Conservation (phyloP, 1,140 invertebrate genomes). For the Eupristina koningsbergeri region DNA sequence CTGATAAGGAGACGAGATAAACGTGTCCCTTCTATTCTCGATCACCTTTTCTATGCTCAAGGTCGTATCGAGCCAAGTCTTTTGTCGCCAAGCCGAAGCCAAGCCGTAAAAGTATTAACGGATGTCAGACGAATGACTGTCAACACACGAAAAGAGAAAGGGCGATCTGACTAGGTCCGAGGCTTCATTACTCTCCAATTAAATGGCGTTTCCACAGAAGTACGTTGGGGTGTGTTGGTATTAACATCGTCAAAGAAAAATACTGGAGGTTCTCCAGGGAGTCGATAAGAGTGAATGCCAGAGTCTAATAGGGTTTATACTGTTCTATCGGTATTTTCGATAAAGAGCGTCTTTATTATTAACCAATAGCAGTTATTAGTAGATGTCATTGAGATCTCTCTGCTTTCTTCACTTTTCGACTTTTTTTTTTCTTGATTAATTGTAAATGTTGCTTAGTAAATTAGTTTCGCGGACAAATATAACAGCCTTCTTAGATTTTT, state of each 20-base stretch:
- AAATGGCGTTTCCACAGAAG: neutral
- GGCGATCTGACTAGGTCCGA: neutral
- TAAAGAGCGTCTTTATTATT: neutral
- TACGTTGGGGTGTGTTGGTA: neutral
- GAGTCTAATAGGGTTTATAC: no score
- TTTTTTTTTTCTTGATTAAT: no score
- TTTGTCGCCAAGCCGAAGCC: no score
- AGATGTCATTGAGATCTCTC: neutral
- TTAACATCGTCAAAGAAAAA: neutral
- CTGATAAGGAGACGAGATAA: no score
- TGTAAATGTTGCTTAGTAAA: no score
- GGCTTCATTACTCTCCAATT: slow-evolving; percentile 35
- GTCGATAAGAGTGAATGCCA: no score
- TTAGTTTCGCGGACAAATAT: no score
- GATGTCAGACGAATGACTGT: neutral
- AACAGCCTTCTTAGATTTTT: no score
- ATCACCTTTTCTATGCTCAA: neutral
- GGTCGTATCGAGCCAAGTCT: neutral
- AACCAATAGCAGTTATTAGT: neutral
- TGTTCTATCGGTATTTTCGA: neutral
- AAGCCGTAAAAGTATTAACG: neutral
- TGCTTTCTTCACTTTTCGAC: neutral
- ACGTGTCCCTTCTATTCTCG: neutral
- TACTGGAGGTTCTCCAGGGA: neutral
- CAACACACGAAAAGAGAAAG: neutral